Conservation (phyloP, 2,113 vertebrate species). For the Megaleporinus macrocephalus region DNA sequence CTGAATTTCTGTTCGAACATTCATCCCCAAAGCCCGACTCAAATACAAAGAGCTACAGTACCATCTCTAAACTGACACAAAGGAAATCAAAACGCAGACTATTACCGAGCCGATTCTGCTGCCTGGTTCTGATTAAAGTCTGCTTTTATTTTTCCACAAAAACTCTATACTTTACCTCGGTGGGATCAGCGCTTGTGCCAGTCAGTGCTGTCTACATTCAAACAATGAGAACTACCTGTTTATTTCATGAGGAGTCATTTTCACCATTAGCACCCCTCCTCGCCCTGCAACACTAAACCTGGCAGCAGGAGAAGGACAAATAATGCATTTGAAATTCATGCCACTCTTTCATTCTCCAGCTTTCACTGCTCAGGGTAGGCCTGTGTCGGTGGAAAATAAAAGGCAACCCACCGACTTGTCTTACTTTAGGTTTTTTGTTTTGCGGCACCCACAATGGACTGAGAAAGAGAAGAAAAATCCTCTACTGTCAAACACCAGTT, state of each 20-base stretch:
- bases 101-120: background rate
- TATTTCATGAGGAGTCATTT: constrained; percentile 32
- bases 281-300: constrained; percentile 12
- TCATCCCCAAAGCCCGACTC: too few relatives aligned
- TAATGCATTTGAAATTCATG: constrained; percentile 26
- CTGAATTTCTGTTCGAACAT: too few relatives aligned
- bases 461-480: background rate
- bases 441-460: constrained; percentile 10
- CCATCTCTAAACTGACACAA: background rate
- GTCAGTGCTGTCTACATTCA: background rate
- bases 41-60: background rate
- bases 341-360: constrained; percentile 17
- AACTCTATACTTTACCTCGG: background rate
- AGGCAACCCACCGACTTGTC: constrained; percentile 1
- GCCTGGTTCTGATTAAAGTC: background rate
- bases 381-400: background rate
- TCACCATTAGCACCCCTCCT: constrained; percentile 5
- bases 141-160: background rate
- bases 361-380: constrained; percentile 1
- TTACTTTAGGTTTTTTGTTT: background rate
- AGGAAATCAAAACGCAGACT: constrained; percentile 1
- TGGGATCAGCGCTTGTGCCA: background rate
- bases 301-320: constrained; percentile 5
- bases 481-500: constrained; percentile 13
- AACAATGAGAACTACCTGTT: background rate